A percentile compares a stretch with the other conserved stretches of the same genome.
Evolutionary conservation across 2,113 vertebrate species (phyloP).

Genomic region (Plotosus lineatus): DNA sequence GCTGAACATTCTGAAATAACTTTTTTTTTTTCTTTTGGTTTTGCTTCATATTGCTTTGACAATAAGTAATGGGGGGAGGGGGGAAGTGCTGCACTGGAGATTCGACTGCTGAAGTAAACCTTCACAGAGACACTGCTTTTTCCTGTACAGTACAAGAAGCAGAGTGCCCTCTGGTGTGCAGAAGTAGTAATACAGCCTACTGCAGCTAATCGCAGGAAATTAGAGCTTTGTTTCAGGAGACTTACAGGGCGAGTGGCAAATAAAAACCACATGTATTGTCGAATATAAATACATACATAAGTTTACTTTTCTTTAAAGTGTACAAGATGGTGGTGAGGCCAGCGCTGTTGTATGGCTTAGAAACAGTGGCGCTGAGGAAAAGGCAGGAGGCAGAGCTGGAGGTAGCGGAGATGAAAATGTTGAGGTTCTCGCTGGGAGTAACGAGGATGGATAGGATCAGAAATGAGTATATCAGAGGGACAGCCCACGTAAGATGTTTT

Average conservation of each 20-base stretch:
- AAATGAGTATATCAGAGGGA: too few species aligned
- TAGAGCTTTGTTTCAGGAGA: neutral
- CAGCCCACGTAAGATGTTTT: too few species aligned
- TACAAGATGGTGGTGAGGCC: too few species aligned
- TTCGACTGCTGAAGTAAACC: neutral
- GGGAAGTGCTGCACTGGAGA: neutral
- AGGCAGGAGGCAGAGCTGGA: too few species aligned
- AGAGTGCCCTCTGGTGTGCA: constrained; percentile 39
- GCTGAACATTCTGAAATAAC: constrained; percentile 25
- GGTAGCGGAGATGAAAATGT: too few species aligned
- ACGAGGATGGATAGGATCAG: too few species aligned
- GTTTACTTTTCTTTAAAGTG: too few species aligned
- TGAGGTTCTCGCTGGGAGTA: too few species aligned
- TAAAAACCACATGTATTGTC: neutral
- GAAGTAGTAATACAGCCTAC: constrained; percentile 8
- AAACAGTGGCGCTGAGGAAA: too few species aligned
- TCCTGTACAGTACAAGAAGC: neutral
- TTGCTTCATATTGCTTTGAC: constrained; percentile 16
- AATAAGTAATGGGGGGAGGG: constrained; percentile 21
- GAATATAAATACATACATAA: neutral
- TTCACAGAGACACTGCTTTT: neutral
- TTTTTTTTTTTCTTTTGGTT: constrained; percentile 16
- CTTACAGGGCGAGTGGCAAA: neutral
- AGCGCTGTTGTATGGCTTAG: too few species aligned
- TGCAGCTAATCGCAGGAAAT: neutral